phyloP scores from a whole-genome alignment of 2,888 invertebrate genomes.

The Pemphredon lugubris region DNA sequence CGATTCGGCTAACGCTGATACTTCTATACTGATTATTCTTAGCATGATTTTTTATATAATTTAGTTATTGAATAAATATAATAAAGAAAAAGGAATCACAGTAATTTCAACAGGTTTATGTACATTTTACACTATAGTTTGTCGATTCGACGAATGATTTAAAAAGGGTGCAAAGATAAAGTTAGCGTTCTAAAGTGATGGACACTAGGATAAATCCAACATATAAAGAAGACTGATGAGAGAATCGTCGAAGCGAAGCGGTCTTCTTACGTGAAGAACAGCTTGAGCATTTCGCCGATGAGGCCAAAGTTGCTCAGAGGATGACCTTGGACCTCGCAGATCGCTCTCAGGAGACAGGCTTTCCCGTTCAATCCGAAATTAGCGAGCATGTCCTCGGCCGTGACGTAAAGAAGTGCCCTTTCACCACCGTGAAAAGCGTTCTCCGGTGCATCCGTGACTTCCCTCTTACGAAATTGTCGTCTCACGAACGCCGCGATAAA shows the following conservation, averaged over 20 bases:
- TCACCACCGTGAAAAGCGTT: conserved; percentile 90
- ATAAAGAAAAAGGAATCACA: no score
- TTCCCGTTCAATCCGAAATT: conserved; percentile 92
- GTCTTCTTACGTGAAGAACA: conserved; percentile 93
- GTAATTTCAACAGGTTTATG: no score
- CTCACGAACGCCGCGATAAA: conserved; percentile 89
- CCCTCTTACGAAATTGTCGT: conserved; percentile 82
- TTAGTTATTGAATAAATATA: no score
- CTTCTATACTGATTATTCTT: no score
- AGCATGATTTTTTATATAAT: no score
- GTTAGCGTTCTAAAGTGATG: no score
- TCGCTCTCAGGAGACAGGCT: conserved; percentile 90
- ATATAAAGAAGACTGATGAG: no score
- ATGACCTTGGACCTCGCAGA: conserved; percentile 93
- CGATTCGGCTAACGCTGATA: no score
- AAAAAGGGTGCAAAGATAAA: no score
- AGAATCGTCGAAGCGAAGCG: conserved; percentile 63
- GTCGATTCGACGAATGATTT: no score
- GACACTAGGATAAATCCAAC: no score
- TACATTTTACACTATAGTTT: no score
- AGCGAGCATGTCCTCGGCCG: conserved; percentile 89
- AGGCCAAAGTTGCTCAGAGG: conserved; percentile 90
- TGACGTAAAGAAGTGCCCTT: conserved; percentile 89
- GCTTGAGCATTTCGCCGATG: conserved; percentile 90
- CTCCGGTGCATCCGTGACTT: conserved; percentile 69